These are phyloP conservation scores for Aphodius sticticus DNA, from an alignment of 2,888 invertebrate species.

Conservation along the genomic window DNA sequence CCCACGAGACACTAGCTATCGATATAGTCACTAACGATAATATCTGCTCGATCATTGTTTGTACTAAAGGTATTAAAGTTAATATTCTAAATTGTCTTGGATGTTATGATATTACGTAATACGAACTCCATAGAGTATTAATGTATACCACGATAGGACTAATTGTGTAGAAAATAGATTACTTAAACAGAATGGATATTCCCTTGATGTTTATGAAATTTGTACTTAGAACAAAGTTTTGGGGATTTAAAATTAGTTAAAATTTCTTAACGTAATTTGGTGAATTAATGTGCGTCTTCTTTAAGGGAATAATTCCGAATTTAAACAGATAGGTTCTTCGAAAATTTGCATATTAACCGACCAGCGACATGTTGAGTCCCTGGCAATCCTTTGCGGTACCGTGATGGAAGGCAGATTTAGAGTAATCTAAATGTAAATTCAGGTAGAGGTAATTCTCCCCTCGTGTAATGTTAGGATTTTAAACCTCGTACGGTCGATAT, in stretches of 20 bases:
- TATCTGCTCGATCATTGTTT: not conserved
- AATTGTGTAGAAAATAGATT: no score
- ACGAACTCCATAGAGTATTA: no score
- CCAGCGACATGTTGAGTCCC: not conserved
- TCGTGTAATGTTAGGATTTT: not conserved
- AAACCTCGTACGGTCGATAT: not conserved
- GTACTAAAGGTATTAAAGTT: not conserved
- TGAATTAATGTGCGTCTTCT: not conserved
- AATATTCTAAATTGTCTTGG: not conserved
- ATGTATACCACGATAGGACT: no score
- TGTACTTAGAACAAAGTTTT: no score
- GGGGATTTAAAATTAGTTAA: no score
- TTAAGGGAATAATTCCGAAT: not conserved
- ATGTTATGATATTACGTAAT: no score
- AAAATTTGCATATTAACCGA: not conserved
- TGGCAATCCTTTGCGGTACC: not conserved
- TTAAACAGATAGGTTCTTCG: not conserved
- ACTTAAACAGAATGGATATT: no score
- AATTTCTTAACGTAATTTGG: not conserved
- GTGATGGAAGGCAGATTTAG: not conserved
- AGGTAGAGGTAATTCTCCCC: not conserved
- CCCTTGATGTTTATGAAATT: no score
- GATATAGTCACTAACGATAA: not conserved
- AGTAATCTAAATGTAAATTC: constrained; percentile 4
- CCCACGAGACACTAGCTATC: not conserved